Base-by-base conservation (phyloP, 2,113 vertebrate genomes). In the Lagopus leucura region DNA sequence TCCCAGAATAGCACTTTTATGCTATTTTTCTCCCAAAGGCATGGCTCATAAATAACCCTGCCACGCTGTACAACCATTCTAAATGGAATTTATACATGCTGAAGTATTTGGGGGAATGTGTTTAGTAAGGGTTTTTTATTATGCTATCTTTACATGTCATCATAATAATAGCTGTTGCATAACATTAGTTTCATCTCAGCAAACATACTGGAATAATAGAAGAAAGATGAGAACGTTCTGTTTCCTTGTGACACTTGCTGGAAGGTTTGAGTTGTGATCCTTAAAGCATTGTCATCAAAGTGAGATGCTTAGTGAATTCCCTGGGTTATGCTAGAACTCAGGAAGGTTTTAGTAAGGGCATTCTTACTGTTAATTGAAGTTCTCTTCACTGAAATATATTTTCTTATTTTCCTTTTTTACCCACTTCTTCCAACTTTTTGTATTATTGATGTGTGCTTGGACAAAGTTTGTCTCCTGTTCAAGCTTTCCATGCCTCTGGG, bases 41-140 rank as follows among this genome's bases (percentile, higher is more conserved):
- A 96, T 91, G 96, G 93, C 95, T 97, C 97, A 97, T 97, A 97
- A 97, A 97, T 97, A 98, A 96, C 95, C 94, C 96, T 97, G 96
- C 96, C 96, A 97, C 27, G 54, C 95, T 94, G 76, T 73, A n/a
- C 96, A 97, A 97, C 95, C 92, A 92, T 96, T 97, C 95, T 97
- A 98, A 97, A 98, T 98, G 94, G 97, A 96, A 97, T 97, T 97
- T 92, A 95, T 92, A 95, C 83, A 95, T 5, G n/a, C 58, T 54
- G 83, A 82, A 80, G 45, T 97, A 92, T 97, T 97, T 96, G 83
- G 82, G 92, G 82, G 96, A 97, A 97, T 98, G 94, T 97, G 97
- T 98, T 97, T 98, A 97, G 96, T 97, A 96, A 97, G 88, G 86
- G 79, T 8, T 97, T 98, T 98, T 97, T 97, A 97, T 97, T 97